These are phyloP conservation scores for Oscheius myriophilus DNA, from an alignment of 2,888 invertebrate genomes.

Conservation along the genomic window DNA sequence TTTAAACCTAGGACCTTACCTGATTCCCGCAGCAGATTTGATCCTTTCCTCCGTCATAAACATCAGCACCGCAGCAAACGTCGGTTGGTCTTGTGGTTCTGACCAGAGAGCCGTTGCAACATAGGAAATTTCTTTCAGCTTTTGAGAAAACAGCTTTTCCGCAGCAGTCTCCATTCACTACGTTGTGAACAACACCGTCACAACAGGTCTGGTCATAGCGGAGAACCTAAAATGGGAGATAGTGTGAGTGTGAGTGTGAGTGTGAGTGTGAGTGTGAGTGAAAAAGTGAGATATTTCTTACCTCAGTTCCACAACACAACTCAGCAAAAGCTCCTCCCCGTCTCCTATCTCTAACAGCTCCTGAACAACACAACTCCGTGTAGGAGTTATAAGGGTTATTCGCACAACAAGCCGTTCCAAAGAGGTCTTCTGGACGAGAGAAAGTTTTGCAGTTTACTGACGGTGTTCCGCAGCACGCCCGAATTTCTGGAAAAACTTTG, in stretches of 20 bases:
- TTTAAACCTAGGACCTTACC: not conserved
- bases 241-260: constrained; percentile 38
- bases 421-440: constrained; percentile 44
- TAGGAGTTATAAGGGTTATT: constrained; percentile 61
- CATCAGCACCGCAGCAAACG: constrained; percentile 61
- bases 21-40: constrained; percentile 62
- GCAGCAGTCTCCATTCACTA: constrained; percentile 67
- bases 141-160: constrained; percentile 62
- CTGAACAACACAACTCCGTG: constrained; percentile 61
- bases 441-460: constrained; percentile 39
- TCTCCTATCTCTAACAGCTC: constrained; percentile 38
- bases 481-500: constrained; percentile 37
- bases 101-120: constrained; percentile 60
- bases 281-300: not conserved
- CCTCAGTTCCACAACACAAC: constrained; percentile 31
- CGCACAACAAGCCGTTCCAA: constrained; percentile 64
- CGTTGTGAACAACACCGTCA: constrained; percentile 66
- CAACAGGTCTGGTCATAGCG: constrained; percentile 69
- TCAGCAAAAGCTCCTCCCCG: constrained; percentile 30
- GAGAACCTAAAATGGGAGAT: constrained; percentile 62
- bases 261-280: not conserved
- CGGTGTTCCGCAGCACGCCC: constrained; percentile 38
- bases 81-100: constrained; percentile 44
- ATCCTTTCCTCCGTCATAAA: constrained; percentile 62
- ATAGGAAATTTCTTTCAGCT: constrained; percentile 51